Evolutionary conservation across 1,140 invertebrate species (phyloP).

Genomic region (Battus philenor): DNA sequence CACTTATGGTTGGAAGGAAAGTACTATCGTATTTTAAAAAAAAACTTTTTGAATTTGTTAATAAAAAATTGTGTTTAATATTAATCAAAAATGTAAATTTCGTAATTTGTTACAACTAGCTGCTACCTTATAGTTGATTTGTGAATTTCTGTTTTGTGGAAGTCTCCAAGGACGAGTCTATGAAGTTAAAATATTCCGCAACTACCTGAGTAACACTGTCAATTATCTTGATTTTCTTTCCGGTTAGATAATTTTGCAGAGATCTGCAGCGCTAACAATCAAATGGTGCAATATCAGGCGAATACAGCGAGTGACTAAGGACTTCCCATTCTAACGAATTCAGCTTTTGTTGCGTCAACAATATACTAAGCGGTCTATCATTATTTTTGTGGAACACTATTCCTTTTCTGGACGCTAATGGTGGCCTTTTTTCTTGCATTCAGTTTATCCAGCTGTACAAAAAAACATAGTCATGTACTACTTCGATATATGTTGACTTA

Average conservation of each 20-base stretch:
- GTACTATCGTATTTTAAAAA: not conserved
- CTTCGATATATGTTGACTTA: no score
- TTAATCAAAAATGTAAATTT: not conserved
- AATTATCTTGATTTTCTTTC: not conserved
- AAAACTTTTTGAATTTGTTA: not conserved
- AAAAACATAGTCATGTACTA: no score
- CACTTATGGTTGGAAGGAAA: no score
- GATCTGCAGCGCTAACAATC: no score
- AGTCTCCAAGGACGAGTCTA: not conserved
- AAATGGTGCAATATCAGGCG: no score
- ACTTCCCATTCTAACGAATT: not conserved
- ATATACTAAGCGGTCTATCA: not conserved
- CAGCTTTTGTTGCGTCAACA: not conserved
- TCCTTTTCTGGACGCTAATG: not conserved
- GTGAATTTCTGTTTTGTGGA: not conserved
- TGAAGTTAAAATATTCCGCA: not conserved
- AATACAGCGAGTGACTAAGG: not conserved
- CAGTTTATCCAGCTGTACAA: no score
- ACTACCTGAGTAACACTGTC: not conserved
- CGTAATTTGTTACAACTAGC: not conserved
- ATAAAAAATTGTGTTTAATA: not conserved
- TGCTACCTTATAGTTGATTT: not conserved
- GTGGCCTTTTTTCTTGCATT: not conserved
- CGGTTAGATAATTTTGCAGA: not conserved
- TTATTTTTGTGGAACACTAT: not conserved